phyloP scores from a whole-genome alignment of 2,888 invertebrate species.

The Autographa gamma region DNA sequence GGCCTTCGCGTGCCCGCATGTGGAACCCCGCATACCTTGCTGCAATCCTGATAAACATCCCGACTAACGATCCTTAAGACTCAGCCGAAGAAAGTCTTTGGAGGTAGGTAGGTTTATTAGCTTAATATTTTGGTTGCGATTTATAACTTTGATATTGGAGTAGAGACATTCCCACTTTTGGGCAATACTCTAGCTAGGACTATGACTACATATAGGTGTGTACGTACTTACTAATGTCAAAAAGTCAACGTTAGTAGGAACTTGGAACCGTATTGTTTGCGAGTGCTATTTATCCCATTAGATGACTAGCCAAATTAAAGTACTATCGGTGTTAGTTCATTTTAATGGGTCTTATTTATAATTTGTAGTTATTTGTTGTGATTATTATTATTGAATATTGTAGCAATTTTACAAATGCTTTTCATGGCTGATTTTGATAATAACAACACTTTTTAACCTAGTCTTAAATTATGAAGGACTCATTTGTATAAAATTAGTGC shows the following conservation, averaged over 20 bases:
- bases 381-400: background rate
- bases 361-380: background rate
- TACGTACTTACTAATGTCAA: background rate
- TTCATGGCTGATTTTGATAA: background rate
- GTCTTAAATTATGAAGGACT: background rate
- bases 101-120: background rate
- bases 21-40: slow-evolving; percentile 73
- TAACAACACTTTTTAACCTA: background rate
- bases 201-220: background rate
- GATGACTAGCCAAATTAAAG: background rate
- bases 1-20: slow-evolving; percentile 78
- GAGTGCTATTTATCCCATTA: background rate
- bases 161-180: too few relatives aligned
- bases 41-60: slow-evolving; percentile 72
- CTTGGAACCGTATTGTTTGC: background rate
- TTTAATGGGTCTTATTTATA: background rate
- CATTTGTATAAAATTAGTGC: background rate
- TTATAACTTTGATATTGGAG: too few relatives aligned
- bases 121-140: background rate
- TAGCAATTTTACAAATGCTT: background rate
- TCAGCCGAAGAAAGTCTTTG: background rate
- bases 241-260: background rate
- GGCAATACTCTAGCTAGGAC: too few relatives aligned
- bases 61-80: background rate
- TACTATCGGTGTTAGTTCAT: background rate